Evolutionary conservation across 2,888 invertebrate species (phyloP).

Genomic region (Platerodrilus igneus): DNA sequence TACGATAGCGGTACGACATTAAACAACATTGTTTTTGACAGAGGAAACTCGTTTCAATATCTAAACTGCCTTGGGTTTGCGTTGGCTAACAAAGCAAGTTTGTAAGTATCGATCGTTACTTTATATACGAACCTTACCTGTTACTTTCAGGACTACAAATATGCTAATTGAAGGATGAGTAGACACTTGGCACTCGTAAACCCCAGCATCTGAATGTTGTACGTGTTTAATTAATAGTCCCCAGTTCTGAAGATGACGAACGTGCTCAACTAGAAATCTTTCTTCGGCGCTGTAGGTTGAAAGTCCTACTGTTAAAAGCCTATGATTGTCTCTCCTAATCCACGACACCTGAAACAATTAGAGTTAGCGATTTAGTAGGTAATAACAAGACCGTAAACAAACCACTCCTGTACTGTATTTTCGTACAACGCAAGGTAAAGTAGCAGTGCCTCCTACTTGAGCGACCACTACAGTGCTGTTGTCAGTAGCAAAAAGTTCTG

Average conservation of each 20-base stretch:
- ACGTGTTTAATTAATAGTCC: conserved; percentile 65
- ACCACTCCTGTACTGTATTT: conserved; percentile 53
- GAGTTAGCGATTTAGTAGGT: conserved; percentile 8
- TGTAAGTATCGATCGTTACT: too few relatives aligned
- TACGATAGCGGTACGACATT: too few relatives aligned
- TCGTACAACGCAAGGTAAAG: conserved; percentile 51
- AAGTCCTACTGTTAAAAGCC: conserved; percentile 63
- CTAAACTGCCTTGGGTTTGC: too few relatives aligned
- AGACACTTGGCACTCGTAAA: conserved; percentile 78
- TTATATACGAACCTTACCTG: conserved; percentile 55
- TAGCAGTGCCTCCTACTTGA: conserved; percentile 52
- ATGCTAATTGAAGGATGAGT: conserved; percentile 75
- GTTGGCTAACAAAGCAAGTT: too few relatives aligned
- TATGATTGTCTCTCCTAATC: conserved; percentile 66
- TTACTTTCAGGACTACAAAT: conserved; percentile 67
- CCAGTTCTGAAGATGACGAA: conserved; percentile 61
- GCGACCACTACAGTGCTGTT: conserved; percentile 52
- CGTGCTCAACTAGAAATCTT: conserved; percentile 61
- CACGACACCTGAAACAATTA: conserved; percentile 57
- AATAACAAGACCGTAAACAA: conserved; percentile 34
- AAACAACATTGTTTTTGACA: too few relatives aligned
- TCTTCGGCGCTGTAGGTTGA: conserved; percentile 66
- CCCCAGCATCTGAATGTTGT: conserved; percentile 64
- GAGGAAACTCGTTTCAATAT: too few relatives aligned
- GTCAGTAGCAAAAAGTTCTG: conserved; percentile 48